Evolutionary conservation across 2,888 invertebrate species (phyloP), one percentile per base, ranked within the genome.

Genomic region (Sphecodes monilicornis): DNA sequence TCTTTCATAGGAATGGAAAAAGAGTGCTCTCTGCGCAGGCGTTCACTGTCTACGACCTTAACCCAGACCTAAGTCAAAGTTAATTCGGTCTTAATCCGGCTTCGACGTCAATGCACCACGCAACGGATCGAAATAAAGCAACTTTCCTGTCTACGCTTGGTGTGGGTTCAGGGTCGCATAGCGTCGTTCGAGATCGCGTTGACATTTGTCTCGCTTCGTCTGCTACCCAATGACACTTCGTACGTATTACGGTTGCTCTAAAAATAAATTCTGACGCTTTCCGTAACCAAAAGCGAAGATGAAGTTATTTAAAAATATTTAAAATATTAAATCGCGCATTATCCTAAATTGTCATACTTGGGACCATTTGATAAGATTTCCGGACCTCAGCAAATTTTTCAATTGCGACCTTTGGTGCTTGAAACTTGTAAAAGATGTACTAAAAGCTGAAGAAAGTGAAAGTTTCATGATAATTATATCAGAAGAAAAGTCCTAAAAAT

Each of bases 41-140:
- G 80, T 76, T 54, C 41, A 3, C 46, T 36, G 75, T 36, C 75
- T 76, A 26, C 46, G 82, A 76, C 82, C 82, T 82, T 82, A 82
- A 82, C 82, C 82, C 82, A 81, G 82, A 82, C 82, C 82, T 81
- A 71, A 80, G 75, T 66, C 82, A 82, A 82, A 82, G 66, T 81
- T 82, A 82, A 82, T 72, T 80, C 81, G 64, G 43, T 71, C 81
- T 82, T 81, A 81, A 82, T 81, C 71, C 81, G 36, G 71, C 71
- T 13, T n/a, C 13, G 82, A 81, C 75, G 82, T 80, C 71, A 64
- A 71, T 54, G 72, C 13, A 32, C 66, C 66, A 46, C 39, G 50
- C 29, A 70, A 54, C 77, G 39, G 60, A 39, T 22, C 72, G 32
- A 79, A 73, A 78, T 50, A 26, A 46, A 36, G 41, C 68, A 1